Base-by-base conservation (phyloP, 2,888 invertebrate species). In the Allophyes oxyacanthae region DNA sequence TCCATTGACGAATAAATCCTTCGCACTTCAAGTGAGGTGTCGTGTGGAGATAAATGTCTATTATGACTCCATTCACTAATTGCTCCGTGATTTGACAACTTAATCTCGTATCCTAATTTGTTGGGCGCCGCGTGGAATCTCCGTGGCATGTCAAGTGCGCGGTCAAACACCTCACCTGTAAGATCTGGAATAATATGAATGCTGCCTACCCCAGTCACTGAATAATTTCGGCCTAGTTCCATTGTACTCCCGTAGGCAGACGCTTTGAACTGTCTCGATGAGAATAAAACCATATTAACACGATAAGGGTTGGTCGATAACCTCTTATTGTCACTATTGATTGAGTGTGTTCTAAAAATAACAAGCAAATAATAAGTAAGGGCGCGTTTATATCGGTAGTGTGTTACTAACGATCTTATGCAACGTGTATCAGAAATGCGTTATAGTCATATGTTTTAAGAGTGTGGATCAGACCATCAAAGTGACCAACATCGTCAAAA, bases 161-260 rank as follows among this genome's bases (percentile, higher is more conserved):
- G 91, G 90, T 88, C 90, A 88, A 86, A 63, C 75, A 90, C 90
- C 91, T 82, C 84, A 88, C 89, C 88, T 88, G 87, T 68, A 50
- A 10, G 28, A 20, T 20, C 20, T 20, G 20, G 20, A 20, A 20
- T 20, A 20, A 20, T 20, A 2, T 20, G 20, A 37, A 3, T 33
- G 61, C 60, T 67, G 73, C 53, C 10, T 11, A 25, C 13, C 20
- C 11, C 41, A 11, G 37, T 9, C 10, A 13, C 25, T 14, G 11
- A 28, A 20, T 14, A 28, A 45, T 58, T 30, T n/a, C 11, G 53
- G 6, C 50, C 62, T 56, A 66, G n/a, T 59, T 67, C 33, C 26
- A 58, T 63, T 72, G 67, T 71, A 48, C 52, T 53, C 13, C 38
- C 55, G 25, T 44, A 56, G 58, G 67, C 40, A 32, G 20, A 40